A percentile compares a stretch with the other conserved stretches of the same genome.
These are phyloP conservation scores for Hypomecis punctinalis DNA, from an alignment of 2,888 invertebrate species.

Conservation along the genomic window DNA sequence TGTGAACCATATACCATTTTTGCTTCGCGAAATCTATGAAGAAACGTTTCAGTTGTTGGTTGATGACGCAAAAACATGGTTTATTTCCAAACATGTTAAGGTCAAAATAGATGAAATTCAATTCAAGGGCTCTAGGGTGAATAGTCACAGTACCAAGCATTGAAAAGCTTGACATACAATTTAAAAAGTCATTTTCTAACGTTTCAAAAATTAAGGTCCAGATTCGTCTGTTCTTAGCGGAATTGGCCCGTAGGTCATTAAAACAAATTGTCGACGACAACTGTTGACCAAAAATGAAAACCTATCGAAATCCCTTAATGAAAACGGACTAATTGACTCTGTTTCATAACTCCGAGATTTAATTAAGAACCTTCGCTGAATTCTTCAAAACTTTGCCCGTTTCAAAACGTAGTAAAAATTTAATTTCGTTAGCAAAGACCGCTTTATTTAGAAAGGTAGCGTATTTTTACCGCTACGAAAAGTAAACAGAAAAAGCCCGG, in stretches of 20 bases:
- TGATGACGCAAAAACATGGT: too few relatives aligned
- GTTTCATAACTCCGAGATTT: conserved; percentile 48
- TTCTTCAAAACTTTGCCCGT: conserved; percentile 39
- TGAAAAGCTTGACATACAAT: too few relatives aligned
- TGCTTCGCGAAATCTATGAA: too few relatives aligned
- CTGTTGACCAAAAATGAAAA: conserved; percentile 50
- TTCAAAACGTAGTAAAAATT: conserved; percentile 35
- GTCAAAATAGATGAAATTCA: too few relatives aligned
- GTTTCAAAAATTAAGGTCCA: too few relatives aligned
- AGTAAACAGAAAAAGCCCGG: conserved; percentile 31
- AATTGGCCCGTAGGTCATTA: conserved; percentile 58
- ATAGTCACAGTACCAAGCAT: too few relatives aligned
- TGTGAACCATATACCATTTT: too few relatives aligned
- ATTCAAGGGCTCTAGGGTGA: too few relatives aligned
- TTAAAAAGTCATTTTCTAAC: too few relatives aligned
- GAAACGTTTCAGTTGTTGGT: too few relatives aligned
- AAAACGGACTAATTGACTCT: conserved; percentile 52
- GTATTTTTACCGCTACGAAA: conserved; percentile 26
- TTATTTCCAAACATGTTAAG: too few relatives aligned
- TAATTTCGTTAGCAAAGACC: conserved; percentile 39
- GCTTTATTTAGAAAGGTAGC: conserved; percentile 33
- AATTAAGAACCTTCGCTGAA: conserved; percentile 30
- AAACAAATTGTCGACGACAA: conserved; percentile 76
- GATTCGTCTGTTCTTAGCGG: too few relatives aligned
- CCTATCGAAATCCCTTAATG: conserved; percentile 33